Evolutionary conservation across 1,140 invertebrate genomes (phyloP), one percentile per base, ranked within the genome.

Genomic region (Prorops nasuta): DNA sequence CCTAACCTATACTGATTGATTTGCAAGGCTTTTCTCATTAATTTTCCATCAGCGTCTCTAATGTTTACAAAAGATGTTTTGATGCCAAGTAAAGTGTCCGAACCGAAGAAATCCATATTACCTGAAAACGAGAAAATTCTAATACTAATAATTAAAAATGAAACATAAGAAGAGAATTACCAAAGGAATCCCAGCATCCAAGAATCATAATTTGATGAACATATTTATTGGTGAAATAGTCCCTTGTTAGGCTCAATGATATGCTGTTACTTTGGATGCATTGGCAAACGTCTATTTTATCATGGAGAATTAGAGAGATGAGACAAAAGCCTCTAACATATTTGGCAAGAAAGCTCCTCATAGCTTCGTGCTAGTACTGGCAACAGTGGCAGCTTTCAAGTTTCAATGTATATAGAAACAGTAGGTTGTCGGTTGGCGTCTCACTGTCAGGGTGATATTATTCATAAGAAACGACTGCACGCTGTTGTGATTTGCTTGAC

Each of bases 1-100:
- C 68, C 68, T 20, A 71, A 16, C 36, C 52, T 62, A 40, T 69
- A 66, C 49, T 67, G 66, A 63, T 67, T 63, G 14, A 65, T 50
- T 50, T 43, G 52, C 1, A 71, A 36, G 34, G 57, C 43, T 17
- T 21, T 36, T 2, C 48, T 36, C 44, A 68, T 59, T 28, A 28
- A 10, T 17, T 50, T 31, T 2, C 58, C n/a, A 39, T 59, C 35
- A 8, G 55, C 32, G 1, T 39, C 43, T 41, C 20, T n/a, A 35
- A 60, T 59, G 1, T 12, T 7, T 19, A 44, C 40, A 31, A 53
- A 63, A 2, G 57, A 55, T 14, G 55, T 47, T 20, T 18, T 49
- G 12, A 19, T 49, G 17, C 46, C 32, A 0, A 18, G 12, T 15
- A 48, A 34, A 35, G 49, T 49, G 8, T 57, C 34, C 4, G 22